A percentile compares a stretch with the other conserved stretches of the same genome.
Conservation (phyloP, 2,888 invertebrate genomes). For the Xylota sylvarum region DNA sequence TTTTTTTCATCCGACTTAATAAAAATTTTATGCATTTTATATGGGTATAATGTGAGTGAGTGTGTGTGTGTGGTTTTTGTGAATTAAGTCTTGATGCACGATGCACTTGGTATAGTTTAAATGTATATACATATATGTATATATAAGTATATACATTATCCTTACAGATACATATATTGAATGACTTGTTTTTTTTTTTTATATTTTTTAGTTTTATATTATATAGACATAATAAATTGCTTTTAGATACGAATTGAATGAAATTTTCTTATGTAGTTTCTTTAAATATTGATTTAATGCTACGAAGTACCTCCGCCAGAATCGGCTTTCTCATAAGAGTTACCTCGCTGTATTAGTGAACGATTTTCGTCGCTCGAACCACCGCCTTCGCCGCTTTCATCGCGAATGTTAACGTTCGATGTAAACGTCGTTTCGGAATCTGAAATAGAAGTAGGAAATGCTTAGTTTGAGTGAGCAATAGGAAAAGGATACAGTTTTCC, state of each 20-base stretch:
- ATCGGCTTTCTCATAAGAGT: slow-evolving; percentile 80
- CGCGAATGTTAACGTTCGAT: slow-evolving; percentile 81
- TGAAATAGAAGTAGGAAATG: slow-evolving; percentile 64
- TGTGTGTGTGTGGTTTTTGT: slow-evolving; percentile 35
- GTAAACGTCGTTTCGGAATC: slow-evolving; percentile 85
- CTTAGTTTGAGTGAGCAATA: not conserved
- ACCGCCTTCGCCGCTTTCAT: slow-evolving; percentile 78
- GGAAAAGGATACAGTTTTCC: not conserved
- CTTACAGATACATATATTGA: no score
- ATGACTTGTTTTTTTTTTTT: no score
- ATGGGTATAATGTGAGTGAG: slow-evolving; percentile 62
- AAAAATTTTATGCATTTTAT: slow-evolving; percentile 64
- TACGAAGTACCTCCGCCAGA: slow-evolving; percentile 82
- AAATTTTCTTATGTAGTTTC: slow-evolving; percentile 28
- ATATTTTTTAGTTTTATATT: slow-evolving; percentile 79
- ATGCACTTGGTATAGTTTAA: slow-evolving; percentile 49
- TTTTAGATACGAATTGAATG: slow-evolving; percentile 77
- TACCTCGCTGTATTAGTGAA: slow-evolving; percentile 82
- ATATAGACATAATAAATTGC: slow-evolving; percentile 76
- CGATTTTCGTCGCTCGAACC: slow-evolving; percentile 84
- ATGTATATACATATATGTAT: slow-evolving; percentile 44
- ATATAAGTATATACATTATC: slow-evolving; percentile 22
- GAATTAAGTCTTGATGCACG: slow-evolving; percentile 55
- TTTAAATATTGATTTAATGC: slow-evolving; percentile 80
- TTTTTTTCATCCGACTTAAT: slow-evolving; percentile 61